A percentile compares a stretch with the other conserved stretches of the same genome.
Conservation (phyloP, 2,797 vertebrate species). For the Pseudochromis fuscus region DNA sequence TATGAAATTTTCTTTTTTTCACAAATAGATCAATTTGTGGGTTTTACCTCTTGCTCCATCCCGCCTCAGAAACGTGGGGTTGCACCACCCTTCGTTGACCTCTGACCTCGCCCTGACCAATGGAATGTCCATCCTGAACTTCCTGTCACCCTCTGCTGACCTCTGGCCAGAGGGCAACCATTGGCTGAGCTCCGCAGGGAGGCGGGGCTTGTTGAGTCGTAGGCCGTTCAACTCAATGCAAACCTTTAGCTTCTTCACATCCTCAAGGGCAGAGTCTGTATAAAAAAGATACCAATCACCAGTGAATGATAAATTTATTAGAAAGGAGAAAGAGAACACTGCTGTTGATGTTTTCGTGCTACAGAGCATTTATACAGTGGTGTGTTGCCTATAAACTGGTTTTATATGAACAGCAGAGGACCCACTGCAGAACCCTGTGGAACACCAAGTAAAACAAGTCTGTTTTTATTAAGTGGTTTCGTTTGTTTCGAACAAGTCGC, state of each 20-base stretch:
- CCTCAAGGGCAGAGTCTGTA: conserved; percentile 88
- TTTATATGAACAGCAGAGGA: no score
- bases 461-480: no score
- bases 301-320: no score
- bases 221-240: conserved; percentile 96
- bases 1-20: conserved; percentile 55
- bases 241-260: conserved; percentile 95
- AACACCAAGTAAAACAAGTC: no score
- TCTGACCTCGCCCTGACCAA: conserved; percentile 86
- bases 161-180: conserved; percentile 85
- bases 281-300: no score
- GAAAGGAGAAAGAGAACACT: no score
- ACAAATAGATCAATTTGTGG: no score
- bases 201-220: conserved; percentile 92
- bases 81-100: conserved; percentile 87
- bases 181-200: conserved; percentile 86
- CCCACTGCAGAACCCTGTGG: no score
- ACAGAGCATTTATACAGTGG: no score
- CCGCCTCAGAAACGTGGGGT: conserved; percentile 84
- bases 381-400: no score
- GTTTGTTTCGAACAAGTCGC: no score
- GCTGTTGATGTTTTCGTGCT: no score
- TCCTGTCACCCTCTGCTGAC: conserved; percentile 73
- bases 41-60: conserved; percentile 60
- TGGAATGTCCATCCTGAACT: conserved; percentile 87